Base-by-base conservation (phyloP, 2,113 vertebrate genomes). In the Boulengeromyrus knoepffleri region DNA sequence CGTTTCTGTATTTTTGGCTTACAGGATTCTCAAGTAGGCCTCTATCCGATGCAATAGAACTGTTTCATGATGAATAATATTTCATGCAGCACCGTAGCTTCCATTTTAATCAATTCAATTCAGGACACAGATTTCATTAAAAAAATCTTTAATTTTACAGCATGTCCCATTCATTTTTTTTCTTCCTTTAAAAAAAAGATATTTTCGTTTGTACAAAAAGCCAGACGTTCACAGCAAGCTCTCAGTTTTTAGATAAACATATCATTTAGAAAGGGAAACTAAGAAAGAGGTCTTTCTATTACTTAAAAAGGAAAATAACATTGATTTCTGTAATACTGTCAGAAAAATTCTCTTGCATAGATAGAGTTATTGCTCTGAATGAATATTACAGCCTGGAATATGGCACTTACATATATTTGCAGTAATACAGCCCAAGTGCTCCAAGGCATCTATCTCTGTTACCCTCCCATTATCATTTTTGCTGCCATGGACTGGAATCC, bases 141-240 rank as follows among this genome's bases (percentile, higher is more conserved):
- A 77, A 90, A 90, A 88, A 27, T 31, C 88, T 88, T 90, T 88
- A 88, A 90, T 90, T 90, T 88, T 88, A 90, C 77, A 90, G 45
- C 85, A 88, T 53, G 47, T 77, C 46, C 9, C 53, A 62, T 58
- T 49, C 10, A n/a, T 88, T 27, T 66, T 53, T 49, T 80, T 80
- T 70, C n/a, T 87, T 31, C 86, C 49, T 88, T 52, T 88, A 46
- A 88, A 90, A 90, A 90, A 90, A 91, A 52, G 47, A 89, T 66
- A 89, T 89, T 86, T 89, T 88, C 12, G 52, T 91, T 84, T 89
- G 80, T 89, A 91, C 70, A 90, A 90, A 90, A 58, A 31, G n/a
- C 39, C 58, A 45, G 49, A 80, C 53, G 6, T 84, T 89, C 27
- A 49, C 24, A 31, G 19, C 77, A 7, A 58, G 27, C 17, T 85